Percentiles rank a stretch among this genome's conserved stretches.
Conservation (phyloP, 2,797 vertebrate species). For the Gymnocypris eckloni region DNA sequence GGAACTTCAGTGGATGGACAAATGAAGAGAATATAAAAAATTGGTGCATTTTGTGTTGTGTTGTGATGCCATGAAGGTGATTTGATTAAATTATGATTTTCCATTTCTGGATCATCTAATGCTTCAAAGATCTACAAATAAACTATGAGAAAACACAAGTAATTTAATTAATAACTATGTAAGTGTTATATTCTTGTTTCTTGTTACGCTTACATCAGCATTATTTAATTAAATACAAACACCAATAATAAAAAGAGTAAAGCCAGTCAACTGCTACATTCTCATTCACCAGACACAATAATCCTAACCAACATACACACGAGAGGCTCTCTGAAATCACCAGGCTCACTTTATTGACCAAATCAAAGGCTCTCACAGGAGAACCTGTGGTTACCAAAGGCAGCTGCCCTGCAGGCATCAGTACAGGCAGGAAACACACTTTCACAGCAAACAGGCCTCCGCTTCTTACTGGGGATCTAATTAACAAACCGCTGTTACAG, state of each 20-base stretch:
- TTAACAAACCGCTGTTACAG: constrained; percentile 61
- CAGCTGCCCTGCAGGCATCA: constrained; percentile 58
- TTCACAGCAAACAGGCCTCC: constrained; percentile 57
- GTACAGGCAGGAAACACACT: constrained; percentile 60
- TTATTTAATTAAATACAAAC: constrained; percentile 11
- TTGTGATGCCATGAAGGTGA: neutral
- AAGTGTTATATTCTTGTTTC: neutral
- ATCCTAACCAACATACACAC: constrained; percentile 53
- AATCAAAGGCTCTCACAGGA: constrained; percentile 56
- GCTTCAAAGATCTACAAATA: neutral
- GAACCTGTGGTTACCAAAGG: constrained; percentile 61
- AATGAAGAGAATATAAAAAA: neutral
- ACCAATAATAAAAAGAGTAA: constrained; percentile 14
- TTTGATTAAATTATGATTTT: neutral
- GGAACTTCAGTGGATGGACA: neutral
- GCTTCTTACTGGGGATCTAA: constrained; percentile 58
- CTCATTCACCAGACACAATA: constrained; percentile 40
- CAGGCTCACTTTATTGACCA: constrained; percentile 50
- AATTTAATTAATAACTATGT: neutral
- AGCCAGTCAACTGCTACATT: constrained; percentile 10
- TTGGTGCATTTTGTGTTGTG: neutral
- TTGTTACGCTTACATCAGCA: neutral
- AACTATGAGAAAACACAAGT: too few relatives aligned
- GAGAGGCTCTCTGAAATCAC: constrained; percentile 54
- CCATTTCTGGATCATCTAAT: neutral